phyloP scores from a whole-genome alignment of 2,113 vertebrate genomes.

The Rhinolophus sinicus region DNA sequence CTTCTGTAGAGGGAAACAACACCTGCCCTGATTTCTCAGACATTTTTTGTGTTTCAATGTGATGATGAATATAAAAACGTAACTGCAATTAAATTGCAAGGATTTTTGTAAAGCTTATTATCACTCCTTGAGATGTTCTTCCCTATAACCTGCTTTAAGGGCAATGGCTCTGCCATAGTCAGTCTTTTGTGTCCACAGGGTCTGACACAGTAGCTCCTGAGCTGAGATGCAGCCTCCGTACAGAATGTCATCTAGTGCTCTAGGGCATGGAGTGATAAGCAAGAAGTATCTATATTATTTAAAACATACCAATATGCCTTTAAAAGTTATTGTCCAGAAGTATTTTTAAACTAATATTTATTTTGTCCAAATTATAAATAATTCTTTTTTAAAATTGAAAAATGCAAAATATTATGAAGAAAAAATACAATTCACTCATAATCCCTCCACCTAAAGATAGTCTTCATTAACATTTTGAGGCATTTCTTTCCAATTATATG shows the following conservation, averaged over 20 bases:
- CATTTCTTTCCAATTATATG: not conserved
- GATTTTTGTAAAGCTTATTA: not conserved
- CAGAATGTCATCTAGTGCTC: not conserved
- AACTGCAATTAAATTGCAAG: not conserved
- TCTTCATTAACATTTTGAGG: not conserved
- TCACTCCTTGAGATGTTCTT: not conserved
- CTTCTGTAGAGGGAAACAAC: not conserved
- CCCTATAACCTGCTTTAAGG: not conserved
- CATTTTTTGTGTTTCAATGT: not conserved
- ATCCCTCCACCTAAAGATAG: not conserved
- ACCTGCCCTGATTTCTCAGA: not conserved
- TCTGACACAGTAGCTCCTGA: not conserved
- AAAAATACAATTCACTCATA: not conserved
- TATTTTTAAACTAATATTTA: not conserved
- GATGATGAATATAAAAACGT: not conserved
- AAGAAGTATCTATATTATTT: not conserved
- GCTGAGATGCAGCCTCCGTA: not conserved
- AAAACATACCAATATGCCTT: not conserved
- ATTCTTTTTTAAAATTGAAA: not conserved
- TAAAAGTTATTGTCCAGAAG: not conserved
- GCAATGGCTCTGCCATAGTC: not conserved
- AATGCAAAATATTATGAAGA: not conserved
- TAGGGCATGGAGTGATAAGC: not conserved
- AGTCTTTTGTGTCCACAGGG: not conserved
- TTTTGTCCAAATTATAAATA: not conserved